Evolutionary conservation across 2,113 vertebrate genomes (phyloP).

Genomic region (Carettochelys insculpta): DNA sequence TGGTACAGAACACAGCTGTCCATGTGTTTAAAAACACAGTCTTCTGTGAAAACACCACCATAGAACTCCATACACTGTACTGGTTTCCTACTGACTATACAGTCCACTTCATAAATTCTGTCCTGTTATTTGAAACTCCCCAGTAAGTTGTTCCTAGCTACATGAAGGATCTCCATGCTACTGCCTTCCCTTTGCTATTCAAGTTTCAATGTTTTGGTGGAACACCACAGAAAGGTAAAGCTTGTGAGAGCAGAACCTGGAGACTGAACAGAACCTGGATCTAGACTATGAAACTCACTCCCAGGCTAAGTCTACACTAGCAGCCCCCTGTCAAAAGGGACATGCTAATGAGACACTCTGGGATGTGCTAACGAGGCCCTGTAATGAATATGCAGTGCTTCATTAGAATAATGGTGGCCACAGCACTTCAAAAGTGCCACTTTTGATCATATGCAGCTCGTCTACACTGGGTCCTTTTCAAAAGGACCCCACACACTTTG

Average conservation of each 20-base stretch:
- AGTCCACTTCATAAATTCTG: not conserved
- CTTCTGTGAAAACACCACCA: not conserved
- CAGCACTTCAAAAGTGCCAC: no score
- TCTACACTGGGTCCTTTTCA: no score
- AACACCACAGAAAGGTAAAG: rapidly evolving
- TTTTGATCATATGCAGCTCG: no score
- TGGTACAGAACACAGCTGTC: not conserved
- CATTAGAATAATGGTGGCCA: no score
- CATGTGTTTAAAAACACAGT: rapidly evolving
- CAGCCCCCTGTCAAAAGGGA: no score
- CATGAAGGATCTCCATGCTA: not conserved
- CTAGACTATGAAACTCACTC: rapidly evolving
- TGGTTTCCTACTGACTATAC: not conserved
- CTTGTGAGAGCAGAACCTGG: rapidly evolving
- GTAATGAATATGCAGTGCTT: no score
- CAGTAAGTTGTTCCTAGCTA: not conserved
- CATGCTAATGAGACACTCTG: no score
- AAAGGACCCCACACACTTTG: no score
- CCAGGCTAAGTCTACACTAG: no score
- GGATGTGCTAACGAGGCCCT: no score
- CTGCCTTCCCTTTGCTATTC: not conserved
- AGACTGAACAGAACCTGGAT: rapidly evolving
- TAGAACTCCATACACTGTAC: not conserved
- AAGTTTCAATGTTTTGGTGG: not conserved
- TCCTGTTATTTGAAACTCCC: not conserved